These are phyloP conservation scores for Pseudoatta argentina DNA, from an alignment of 1,140 invertebrate species.

Conservation along the genomic window DNA sequence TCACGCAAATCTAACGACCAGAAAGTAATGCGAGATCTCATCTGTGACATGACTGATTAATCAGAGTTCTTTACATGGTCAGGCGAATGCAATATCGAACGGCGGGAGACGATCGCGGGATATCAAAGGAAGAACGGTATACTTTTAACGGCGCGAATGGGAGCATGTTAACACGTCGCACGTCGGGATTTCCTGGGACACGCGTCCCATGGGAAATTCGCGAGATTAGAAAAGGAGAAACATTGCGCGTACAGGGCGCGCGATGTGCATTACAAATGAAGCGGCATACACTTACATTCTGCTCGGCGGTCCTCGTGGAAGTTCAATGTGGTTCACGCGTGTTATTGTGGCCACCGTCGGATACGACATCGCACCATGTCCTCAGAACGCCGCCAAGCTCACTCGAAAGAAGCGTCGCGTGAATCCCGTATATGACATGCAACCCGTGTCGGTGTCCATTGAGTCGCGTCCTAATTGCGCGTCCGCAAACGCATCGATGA, in stretches of 20 bases:
- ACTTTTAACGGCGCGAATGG: neutral
- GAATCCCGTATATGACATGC: constrained; percentile 66
- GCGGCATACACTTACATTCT: constrained; percentile 64
- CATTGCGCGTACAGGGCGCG: neutral
- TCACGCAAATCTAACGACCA: neutral
- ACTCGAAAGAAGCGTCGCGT: constrained; percentile 45
- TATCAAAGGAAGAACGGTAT: neutral
- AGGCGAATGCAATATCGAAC: constrained; percentile 17
- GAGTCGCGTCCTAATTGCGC: constrained; percentile 65
- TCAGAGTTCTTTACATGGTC: constrained; percentile 8
- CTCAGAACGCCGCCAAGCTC: constrained; percentile 17
- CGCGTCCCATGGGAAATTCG: constrained; percentile 42
- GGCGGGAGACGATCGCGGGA: neutral
- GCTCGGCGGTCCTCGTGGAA: constrained; percentile 11
- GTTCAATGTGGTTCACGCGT: neutral
- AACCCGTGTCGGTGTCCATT: constrained; percentile 66
- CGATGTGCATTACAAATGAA: constrained; percentile 6
- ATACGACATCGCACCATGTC: constrained; percentile 61
- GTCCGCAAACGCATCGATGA: constrained; percentile 54
- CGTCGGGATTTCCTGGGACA: neutral
- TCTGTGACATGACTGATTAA: constrained; percentile 31
- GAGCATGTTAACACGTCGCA: neutral
- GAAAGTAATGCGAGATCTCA: constrained; percentile 39
- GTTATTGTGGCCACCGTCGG: neutral
- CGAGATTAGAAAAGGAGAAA: constrained; percentile 51